phyloP scores from a whole-genome alignment of 2,797 vertebrate species.

The Acanthurus leucopareius region DNA sequence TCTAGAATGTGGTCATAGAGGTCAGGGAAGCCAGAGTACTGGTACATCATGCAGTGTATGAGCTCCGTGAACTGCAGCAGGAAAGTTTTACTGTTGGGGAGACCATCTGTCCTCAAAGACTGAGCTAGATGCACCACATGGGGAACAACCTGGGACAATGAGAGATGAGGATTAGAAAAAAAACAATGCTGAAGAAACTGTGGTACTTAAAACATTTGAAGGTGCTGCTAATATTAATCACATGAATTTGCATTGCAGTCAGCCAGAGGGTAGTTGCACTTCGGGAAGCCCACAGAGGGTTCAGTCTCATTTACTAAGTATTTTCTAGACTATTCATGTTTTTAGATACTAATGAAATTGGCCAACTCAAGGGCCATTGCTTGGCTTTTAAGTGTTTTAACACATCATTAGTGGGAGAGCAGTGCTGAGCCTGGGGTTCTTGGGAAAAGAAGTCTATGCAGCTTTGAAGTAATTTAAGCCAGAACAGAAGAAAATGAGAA shows the following conservation, averaged over 20 bases:
- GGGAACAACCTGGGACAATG: constrained; percentile 89
- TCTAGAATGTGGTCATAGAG: constrained; percentile 97
- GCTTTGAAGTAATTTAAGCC: constrained; percentile 70
- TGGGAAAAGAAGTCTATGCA: constrained; percentile 54
- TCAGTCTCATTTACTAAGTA: constrained; percentile 58
- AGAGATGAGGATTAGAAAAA: constrained; percentile 10
- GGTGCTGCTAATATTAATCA: constrained; percentile 36
- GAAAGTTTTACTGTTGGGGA: constrained; percentile 92
- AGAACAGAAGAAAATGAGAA: constrained; percentile 65
- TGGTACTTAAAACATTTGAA: neutral
- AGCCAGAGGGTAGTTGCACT: constrained; percentile 22
- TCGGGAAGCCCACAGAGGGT: constrained; percentile 48
- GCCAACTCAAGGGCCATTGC: constrained; percentile 62
- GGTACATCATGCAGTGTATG: constrained; percentile 99
- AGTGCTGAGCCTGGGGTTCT: constrained; percentile 37
- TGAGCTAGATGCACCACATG: constrained; percentile 91
- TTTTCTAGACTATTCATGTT: constrained; percentile 54
- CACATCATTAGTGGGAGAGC: constrained; percentile 66
- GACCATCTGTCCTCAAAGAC: constrained; percentile 91
- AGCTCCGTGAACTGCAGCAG: constrained; percentile 93
- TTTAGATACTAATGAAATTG: constrained; percentile 62
- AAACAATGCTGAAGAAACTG: constrained; percentile 26
- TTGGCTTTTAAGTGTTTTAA: constrained; percentile 63
- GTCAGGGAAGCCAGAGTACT: constrained; percentile 98
- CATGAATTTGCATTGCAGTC: constrained; percentile 18